Base-by-base conservation (phyloP, 2,113 vertebrate genomes). In the Tichodroma muraria region DNA sequence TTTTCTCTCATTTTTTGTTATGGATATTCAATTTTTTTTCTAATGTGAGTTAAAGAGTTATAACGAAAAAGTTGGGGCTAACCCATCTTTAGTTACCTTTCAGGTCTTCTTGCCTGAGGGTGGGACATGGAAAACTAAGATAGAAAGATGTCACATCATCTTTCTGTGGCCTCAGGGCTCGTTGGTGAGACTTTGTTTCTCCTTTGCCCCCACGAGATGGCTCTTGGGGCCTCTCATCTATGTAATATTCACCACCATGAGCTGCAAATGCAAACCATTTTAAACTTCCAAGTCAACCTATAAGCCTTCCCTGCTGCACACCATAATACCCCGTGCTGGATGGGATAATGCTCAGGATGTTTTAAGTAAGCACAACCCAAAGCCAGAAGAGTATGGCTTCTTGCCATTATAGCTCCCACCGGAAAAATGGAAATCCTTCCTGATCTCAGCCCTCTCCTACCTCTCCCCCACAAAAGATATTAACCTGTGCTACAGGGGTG, bases 251-350 rank as follows among this genome's bases (percentile, higher is more conserved):
- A 63, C 42, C 23, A 37, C 21, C 25, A 22, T 22, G 13, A 77
- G 38, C 54, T 93, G 38, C 38, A 77, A 47, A 47, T 44, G 11
- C 24, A 59, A 88, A 24, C 30, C 7, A 4, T 35, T 70, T 63
- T 19, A 44, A 70, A 47, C 13, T 73, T 85, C 15, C n/a, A n/a
- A 56, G 33, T 15, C 21, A 80, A 28, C 42, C 30, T 38, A 1
- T 35, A 15, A 90, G n/a, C 21, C 16, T 77, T 95, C 63, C 45
- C 38, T 75, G 71, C 31, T 64, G 31, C 64, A 21, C 30, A 47
- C 1, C 37, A 17, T 27, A 37, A 23, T 2, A 1, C 30, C 33
- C 42, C 0, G 0, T 37, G 21, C 44, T n/a, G 37, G 11, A 40
- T 56, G 40, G 52, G 30, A 23, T 27, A 42, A 4, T 13, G 14